Conservation (phyloP, 2,113 vertebrate species). For the Hyla sarda region DNA sequence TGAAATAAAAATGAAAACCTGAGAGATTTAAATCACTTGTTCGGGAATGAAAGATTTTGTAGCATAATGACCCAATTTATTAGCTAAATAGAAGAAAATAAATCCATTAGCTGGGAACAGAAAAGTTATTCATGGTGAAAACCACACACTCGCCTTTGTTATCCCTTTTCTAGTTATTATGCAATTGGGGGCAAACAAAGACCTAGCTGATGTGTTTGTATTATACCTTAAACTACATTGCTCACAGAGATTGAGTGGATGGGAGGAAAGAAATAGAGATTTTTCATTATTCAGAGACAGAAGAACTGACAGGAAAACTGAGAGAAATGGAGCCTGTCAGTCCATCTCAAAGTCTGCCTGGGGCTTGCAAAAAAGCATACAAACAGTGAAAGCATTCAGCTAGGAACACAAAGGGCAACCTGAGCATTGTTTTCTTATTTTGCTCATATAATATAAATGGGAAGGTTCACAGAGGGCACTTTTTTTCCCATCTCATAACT, state of each 20-base stretch:
- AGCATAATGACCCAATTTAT: slow-evolving; percentile 78
- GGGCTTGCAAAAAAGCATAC: slow-evolving; percentile 61
- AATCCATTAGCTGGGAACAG: slow-evolving; percentile 75
- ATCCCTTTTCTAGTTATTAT: slow-evolving; percentile 72
- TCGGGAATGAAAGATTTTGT: slow-evolving; percentile 73
- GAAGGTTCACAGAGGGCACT: slow-evolving; percentile 59
- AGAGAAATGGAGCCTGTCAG: slow-evolving; percentile 60
- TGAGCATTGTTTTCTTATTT: slow-evolving; percentile 61
- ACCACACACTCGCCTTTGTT: slow-evolving; percentile 73
- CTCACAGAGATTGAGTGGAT: slow-evolving; percentile 57
- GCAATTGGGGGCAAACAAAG: slow-evolving; percentile 68
- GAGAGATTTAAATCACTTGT: slow-evolving; percentile 75
- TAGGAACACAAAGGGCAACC: slow-evolving; percentile 32
- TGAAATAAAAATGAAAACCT: slow-evolving; percentile 69
- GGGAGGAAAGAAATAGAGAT: slow-evolving; percentile 64
- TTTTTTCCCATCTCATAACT: slow-evolving; percentile 53
- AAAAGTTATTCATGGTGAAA: slow-evolving; percentile 77
- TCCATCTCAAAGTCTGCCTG: slow-evolving; percentile 58
- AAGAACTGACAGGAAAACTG: slow-evolving; percentile 63
- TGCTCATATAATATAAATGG: slow-evolving; percentile 57
- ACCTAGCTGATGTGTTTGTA: slow-evolving; percentile 69
- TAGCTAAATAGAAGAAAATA: slow-evolving; percentile 73
- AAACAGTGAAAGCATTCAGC: slow-evolving; percentile 60
- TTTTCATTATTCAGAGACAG: slow-evolving; percentile 72
- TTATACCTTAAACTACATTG: slow-evolving; percentile 76